A percentile compares a stretch with the other conserved stretches of the same genome.
Conservation (phyloP, 2,113 vertebrate species). For the Embiotoca jacksoni region DNA sequence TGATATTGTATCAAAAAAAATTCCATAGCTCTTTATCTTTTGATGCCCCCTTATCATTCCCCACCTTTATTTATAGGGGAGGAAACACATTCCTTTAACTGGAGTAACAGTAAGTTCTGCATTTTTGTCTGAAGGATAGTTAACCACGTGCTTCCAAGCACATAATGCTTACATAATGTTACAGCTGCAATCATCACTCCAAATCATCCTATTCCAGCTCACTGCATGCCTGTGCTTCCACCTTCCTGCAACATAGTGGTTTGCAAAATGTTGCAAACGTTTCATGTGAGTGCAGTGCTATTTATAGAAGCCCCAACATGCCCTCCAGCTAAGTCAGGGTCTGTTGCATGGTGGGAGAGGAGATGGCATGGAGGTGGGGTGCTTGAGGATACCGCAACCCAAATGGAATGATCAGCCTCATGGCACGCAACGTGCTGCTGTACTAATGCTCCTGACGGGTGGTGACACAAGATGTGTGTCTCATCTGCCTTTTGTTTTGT, state of each 20-base stretch:
- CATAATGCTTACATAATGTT: too few relatives aligned
- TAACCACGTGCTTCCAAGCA: too few relatives aligned
- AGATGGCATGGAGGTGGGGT: slow-evolving; percentile 57
- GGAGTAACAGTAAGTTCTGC: neutral
- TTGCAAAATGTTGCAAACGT: slow-evolving; percentile 17
- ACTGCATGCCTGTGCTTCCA: neutral
- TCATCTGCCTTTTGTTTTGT: slow-evolving; percentile 54
- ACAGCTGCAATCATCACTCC: neutral
- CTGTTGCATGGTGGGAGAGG: slow-evolving; percentile 54
- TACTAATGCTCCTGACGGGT: slow-evolving; percentile 31
- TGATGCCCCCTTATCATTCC: too few relatives aligned
- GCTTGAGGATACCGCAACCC: slow-evolving; percentile 72
- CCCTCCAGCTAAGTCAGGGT: slow-evolving; percentile 28
- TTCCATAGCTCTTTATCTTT: too few relatives aligned
- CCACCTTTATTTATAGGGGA: too few relatives aligned
- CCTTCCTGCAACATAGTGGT: neutral
- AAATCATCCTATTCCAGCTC: neutral
- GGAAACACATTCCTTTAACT: too few relatives aligned
- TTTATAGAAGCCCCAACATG: slow-evolving; percentile 44
- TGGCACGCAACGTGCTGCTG: slow-evolving; percentile 23
- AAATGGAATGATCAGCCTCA: slow-evolving; percentile 68
- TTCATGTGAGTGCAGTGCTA: slow-evolving; percentile 22
- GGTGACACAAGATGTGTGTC: slow-evolving; percentile 61
- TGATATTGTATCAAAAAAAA: too few relatives aligned
- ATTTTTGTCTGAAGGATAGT: neutral